Conservation (phyloP, 1,140 invertebrate species). For the Wasmannia auropunctata region DNA sequence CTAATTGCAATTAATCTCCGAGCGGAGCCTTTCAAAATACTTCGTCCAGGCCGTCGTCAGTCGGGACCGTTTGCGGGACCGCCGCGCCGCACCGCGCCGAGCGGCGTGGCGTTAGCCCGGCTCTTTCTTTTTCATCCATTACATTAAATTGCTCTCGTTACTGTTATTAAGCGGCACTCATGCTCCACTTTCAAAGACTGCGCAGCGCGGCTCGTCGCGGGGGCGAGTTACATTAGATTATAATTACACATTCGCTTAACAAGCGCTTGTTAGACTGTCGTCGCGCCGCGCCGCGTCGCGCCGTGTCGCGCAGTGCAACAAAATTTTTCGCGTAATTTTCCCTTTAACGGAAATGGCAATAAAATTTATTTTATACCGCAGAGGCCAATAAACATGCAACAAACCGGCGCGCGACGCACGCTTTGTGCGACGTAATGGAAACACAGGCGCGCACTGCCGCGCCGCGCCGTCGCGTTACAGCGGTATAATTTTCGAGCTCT, state of each 20-base stretch:
- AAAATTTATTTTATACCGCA: conserved; percentile 40
- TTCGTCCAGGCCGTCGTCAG: neutral
- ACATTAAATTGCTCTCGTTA: conserved; percentile 60
- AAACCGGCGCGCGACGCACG: neutral
- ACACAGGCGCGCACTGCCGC: neutral
- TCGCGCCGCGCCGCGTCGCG: neutral
- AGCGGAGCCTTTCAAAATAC: conserved; percentile 42
- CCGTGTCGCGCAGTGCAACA: neutral
- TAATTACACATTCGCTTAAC: conserved; percentile 57
- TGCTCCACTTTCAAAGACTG: conserved; percentile 54
- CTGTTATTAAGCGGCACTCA: conserved; percentile 57
- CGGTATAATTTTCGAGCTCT: conserved; percentile 11
- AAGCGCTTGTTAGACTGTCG: conserved; percentile 46
- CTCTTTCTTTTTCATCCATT: conserved; percentile 38
- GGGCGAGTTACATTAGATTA: conserved; percentile 53
- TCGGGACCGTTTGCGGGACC: neutral
- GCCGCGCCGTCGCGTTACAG: neutral
- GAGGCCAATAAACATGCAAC: conserved; percentile 40
- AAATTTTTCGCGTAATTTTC: conserved; percentile 41
- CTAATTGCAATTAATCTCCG: conserved; percentile 59
- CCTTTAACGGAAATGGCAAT: conserved; percentile 34
- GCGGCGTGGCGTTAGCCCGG: neutral
- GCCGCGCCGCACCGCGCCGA: neutral
- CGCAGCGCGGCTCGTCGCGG: conserved; percentile 13
- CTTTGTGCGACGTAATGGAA: conserved; percentile 21